Percentiles rank a stretch among this genome's conserved stretches.
Evolutionary conservation across 2,888 invertebrate genomes (phyloP).

Genomic region (Physocephala rufipes): DNA sequence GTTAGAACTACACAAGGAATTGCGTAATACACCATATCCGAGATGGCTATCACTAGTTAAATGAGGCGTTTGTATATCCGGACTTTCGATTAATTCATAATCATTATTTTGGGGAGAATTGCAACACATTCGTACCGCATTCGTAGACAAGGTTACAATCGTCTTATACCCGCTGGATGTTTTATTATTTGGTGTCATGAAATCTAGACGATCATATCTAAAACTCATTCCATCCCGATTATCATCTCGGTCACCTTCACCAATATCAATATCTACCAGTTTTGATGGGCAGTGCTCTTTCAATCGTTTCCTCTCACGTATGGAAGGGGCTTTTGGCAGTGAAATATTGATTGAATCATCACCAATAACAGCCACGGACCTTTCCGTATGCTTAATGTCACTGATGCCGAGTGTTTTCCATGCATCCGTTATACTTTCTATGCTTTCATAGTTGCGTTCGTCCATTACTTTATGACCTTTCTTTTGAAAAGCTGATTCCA

Average conservation of each 20-base stretch:
- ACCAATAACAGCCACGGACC: slow-evolving; percentile 48
- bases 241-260: slow-evolving; percentile 49
- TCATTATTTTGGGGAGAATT: slow-evolving; percentile 71
- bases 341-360: slow-evolving; percentile 63
- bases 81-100: slow-evolving; percentile 78
- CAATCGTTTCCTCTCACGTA: slow-evolving; percentile 59
- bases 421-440: slow-evolving; percentile 80
- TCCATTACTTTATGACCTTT: slow-evolving; percentile 50
- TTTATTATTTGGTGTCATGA: slow-evolving; percentile 80
- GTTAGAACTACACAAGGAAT: slow-evolving; percentile 67
- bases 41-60: slow-evolving; percentile 82
- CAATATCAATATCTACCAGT: slow-evolving; percentile 59
- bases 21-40: slow-evolving; percentile 81
- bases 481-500: slow-evolving; percentile 55
- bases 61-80: slow-evolving; percentile 74
- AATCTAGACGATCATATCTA: slow-evolving; percentile 83
- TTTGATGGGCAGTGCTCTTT: slow-evolving; percentile 44
- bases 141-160: slow-evolving; percentile 72
- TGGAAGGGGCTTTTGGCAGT: slow-evolving; percentile 64
- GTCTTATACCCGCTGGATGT: slow-evolving; percentile 78
- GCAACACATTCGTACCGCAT: slow-evolving; percentile 55
- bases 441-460: slow-evolving; percentile 74
- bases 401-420: slow-evolving; percentile 83
- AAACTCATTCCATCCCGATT: slow-evolving; percentile 59
- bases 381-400: slow-evolving; percentile 78